These are phyloP conservation scores for Penaeus chinensis DNA, from an alignment of 1,140 invertebrate genomes.

Conservation along the genomic window DNA sequence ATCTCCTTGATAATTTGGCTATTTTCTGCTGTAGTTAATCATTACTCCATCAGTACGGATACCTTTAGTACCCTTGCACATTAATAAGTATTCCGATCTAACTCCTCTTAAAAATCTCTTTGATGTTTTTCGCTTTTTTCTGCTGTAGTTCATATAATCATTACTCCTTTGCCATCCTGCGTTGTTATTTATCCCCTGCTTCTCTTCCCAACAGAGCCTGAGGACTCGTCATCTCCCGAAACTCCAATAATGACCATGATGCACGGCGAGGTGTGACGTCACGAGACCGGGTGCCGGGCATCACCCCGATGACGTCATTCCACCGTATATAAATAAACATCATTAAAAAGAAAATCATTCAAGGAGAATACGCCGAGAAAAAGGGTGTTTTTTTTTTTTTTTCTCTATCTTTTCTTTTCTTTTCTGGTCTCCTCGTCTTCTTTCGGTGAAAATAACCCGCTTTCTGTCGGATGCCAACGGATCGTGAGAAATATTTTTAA, in stretches of 20 bases:
- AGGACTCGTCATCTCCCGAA: slow-evolving; percentile 61
- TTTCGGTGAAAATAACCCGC: not conserved
- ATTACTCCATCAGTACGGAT: too few relatives aligned
- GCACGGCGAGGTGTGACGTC: slow-evolving; percentile 63
- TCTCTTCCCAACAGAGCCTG: slow-evolving; percentile 50
- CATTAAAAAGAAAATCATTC: not conserved
- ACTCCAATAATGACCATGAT: slow-evolving; percentile 62
- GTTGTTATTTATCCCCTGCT: not conserved
- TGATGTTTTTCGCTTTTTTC: not conserved
- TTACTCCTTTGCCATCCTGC: not conserved
- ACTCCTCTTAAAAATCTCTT: not conserved
- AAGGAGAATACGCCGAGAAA: not conserved
- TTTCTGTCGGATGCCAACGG: not conserved
- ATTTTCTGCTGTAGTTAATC: too few relatives aligned
- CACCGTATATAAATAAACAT: not conserved
- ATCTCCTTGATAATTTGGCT: too few relatives aligned
- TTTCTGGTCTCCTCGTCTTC: not conserved
- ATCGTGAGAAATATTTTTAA: not conserved
- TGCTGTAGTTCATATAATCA: not conserved
- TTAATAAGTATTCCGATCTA: too few relatives aligned
- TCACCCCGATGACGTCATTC: slow-evolving; percentile 37
- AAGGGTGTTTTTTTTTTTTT: not conserved
- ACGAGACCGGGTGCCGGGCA: slow-evolving; percentile 41
- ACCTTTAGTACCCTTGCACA: too few relatives aligned
- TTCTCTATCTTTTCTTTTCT: not conserved